Conservation (phyloP, 2,888 invertebrate species). For the Lymantria monacha region DNA sequence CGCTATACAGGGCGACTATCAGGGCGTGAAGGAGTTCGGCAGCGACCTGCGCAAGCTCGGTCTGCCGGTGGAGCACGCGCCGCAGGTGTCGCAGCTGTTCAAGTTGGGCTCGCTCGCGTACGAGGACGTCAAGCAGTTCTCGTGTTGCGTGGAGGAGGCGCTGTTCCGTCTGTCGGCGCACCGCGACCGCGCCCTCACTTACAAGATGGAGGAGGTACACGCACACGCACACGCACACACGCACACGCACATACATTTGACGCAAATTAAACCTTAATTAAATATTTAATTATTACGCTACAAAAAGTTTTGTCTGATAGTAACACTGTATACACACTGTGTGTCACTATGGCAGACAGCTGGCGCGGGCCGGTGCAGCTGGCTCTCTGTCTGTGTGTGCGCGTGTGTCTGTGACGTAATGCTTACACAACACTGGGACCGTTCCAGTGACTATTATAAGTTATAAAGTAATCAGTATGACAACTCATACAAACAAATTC, state of each 20-base stretch:
- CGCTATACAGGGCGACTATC: conserved; percentile 96
- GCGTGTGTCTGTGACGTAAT: too few species aligned
- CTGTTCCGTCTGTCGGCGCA: conserved; percentile 93
- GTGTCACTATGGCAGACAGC: too few species aligned
- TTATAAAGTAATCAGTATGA: too few species aligned
- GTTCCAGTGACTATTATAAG: too few species aligned
- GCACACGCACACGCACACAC: neutral
- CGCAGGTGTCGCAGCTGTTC: conserved; percentile 97
- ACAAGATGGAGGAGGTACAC: conserved; percentile 94
- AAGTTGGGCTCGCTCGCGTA: conserved; percentile 95
- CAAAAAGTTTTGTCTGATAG: too few species aligned
- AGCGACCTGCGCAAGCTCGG: conserved; percentile 96
- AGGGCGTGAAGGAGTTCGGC: conserved; percentile 96
- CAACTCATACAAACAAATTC: too few species aligned
- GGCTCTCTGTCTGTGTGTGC: too few species aligned
- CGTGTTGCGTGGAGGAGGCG: conserved; percentile 95
- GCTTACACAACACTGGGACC: too few species aligned
- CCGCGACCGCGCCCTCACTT: conserved; percentile 93
- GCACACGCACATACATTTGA: neutral
- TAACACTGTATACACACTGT: too few species aligned
- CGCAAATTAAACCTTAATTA: too few species aligned
- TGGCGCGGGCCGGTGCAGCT: too few species aligned
- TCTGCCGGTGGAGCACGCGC: conserved; percentile 97
- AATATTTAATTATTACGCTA: too few species aligned
- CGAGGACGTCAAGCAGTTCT: conserved; percentile 96